phyloP scores from a whole-genome alignment of 2,113 vertebrate species.

The Gasterosteus nipponicus region DNA sequence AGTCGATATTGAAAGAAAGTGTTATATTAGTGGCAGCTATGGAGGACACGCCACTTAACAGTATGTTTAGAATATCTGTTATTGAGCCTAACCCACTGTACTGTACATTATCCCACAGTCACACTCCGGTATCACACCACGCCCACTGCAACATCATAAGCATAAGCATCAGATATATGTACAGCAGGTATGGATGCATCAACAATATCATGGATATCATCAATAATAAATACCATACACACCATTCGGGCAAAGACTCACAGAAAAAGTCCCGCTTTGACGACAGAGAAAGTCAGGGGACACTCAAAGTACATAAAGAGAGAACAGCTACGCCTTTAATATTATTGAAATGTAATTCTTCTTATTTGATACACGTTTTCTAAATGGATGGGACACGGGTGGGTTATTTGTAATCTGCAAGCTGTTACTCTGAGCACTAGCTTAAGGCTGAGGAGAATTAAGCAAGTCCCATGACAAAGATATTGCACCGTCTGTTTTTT shows the following conservation, averaged over 20 bases:
- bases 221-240: conserved; percentile 15
- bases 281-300: neutral
- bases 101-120: conserved; percentile 33
- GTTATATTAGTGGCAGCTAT: neutral
- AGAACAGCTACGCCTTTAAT: neutral
- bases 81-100: conserved; percentile 29
- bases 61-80: conserved; percentile 8
- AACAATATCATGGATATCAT: conserved; percentile 1
- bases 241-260: neutral
- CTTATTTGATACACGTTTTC: neutral
- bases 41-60: conserved; percentile 15
- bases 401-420: conserved; percentile 68
- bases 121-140: conserved; percentile 25
- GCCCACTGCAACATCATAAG: conserved; percentile 48
- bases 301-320: neutral
- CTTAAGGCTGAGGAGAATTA: conserved; percentile 70
- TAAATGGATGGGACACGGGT: conserved; percentile 8
- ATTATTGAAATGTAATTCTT: neutral
- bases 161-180: conserved; percentile 23
- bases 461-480: conserved; percentile 80
- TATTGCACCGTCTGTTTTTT: conserved; percentile 72
- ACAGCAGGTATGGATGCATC: conserved; percentile 19
- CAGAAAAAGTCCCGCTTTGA: neutral
- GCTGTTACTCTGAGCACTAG: conserved; percentile 53
- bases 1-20: neutral